phyloP scores from a whole-genome alignment of 1,140 invertebrate genomes.

The Drosophila nannoptera region DNA sequence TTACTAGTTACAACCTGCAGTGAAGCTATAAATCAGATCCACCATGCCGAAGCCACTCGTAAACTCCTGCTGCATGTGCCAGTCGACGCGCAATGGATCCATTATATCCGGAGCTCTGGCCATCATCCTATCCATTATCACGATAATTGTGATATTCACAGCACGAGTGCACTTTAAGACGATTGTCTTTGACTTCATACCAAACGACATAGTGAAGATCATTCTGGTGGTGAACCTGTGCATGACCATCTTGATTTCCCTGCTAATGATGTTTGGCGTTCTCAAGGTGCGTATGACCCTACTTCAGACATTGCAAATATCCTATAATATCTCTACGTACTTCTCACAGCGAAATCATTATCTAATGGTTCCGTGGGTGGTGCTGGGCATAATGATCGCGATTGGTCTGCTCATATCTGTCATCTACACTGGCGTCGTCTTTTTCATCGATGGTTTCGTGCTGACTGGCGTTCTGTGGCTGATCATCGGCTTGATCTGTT shows the following conservation, averaged over 20 bases:
- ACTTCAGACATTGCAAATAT: neutral
- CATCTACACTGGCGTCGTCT: slow-evolving; percentile 86
- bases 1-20: slow-evolving; percentile 21
- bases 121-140: slow-evolving; percentile 82
- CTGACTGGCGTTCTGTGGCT: slow-evolving; percentile 83
- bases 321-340: slow-evolving; percentile 28
- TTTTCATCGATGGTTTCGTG: slow-evolving; percentile 82
- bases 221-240: slow-evolving; percentile 89
- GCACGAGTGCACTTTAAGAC: slow-evolving; percentile 84
- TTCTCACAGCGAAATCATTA: slow-evolving; percentile 85
- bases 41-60: slow-evolving; percentile 72
- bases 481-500: slow-evolving; percentile 82
- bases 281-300: slow-evolving; percentile 82
- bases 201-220: slow-evolving; percentile 83
- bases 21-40: neutral
- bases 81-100: slow-evolving; percentile 85
- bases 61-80: slow-evolving; percentile 84
- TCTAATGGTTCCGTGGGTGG: slow-evolving; percentile 90
- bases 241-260: slow-evolving; percentile 89
- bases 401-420: slow-evolving; percentile 87
- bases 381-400: slow-evolving; percentile 87
- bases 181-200: slow-evolving; percentile 75
- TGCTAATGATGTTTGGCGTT: slow-evolving; percentile 86
- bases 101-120: slow-evolving; percentile 84
- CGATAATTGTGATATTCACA: slow-evolving; percentile 80